A percentile compares a stretch with the other conserved stretches of the same genome.
Conservation (phyloP, 2,113 vertebrate species). For the Sceloporus tristichus region DNA sequence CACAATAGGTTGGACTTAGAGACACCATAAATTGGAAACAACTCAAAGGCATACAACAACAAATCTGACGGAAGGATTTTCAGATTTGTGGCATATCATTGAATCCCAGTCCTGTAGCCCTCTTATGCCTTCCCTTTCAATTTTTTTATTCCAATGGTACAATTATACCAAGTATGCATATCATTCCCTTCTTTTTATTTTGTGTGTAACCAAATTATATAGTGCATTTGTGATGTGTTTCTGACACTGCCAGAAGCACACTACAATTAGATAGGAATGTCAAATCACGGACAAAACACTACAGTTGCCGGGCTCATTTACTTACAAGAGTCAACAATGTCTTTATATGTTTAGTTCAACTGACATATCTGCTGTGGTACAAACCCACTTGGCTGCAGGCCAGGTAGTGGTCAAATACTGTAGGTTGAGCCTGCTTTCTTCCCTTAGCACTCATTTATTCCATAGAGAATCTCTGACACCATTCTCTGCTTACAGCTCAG, state of each 20-base stretch:
- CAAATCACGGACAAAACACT: neutral
- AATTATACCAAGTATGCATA: too few species aligned
- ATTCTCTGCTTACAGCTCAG: constrained; percentile 81
- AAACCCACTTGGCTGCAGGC: too few species aligned
- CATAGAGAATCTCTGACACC: neutral
- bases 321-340: neutral
- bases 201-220: neutral
- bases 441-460: neutral
- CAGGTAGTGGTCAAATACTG: neutral
- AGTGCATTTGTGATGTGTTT: neutral
- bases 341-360: neutral
- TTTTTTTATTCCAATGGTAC: neutral
- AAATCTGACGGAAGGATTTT: too few species aligned
- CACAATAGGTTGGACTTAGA: too few species aligned
- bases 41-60: too few species aligned
- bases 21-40: too few species aligned
- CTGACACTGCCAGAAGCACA: neutral
- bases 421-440: neutral
- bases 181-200: neutral
- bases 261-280: neutral
- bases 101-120: neutral
- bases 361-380: neutral
- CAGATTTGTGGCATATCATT: too few species aligned
- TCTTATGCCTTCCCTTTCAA: neutral
- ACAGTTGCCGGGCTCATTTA: neutral